Evolutionary conservation across 2,888 invertebrate genomes (phyloP).

Genomic region (Carcina quercana): DNA sequence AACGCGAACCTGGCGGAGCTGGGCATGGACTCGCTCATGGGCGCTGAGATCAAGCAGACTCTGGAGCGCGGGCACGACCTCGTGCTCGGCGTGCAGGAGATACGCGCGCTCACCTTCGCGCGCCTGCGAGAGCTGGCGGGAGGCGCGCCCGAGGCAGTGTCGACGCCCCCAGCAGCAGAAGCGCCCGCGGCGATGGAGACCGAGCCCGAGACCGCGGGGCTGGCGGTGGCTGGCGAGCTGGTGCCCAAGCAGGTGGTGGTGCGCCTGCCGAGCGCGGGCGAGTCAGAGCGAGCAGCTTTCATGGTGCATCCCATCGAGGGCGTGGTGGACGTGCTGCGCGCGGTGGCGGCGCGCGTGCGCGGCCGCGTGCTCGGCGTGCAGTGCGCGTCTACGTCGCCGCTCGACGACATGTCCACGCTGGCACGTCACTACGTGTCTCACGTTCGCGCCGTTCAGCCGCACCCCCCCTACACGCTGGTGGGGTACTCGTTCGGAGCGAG

Average conservation of each 20-base stretch:
- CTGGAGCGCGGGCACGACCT: conserved; percentile 94
- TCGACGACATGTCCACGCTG: conserved; percentile 80
- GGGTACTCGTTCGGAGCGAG: conserved; percentile 98
- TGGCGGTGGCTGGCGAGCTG: conserved; percentile 71
- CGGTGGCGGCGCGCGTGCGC: conserved; percentile 81
- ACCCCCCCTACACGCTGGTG: conserved; percentile 90
- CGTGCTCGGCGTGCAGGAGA: conserved; percentile 92
- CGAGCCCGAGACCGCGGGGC: conserved; percentile 15
- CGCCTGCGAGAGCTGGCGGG: conserved; percentile 77
- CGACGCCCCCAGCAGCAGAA: conserved; percentile 12
- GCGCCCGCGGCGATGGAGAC: conserved; percentile 13
- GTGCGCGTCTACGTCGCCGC: conserved; percentile 85
- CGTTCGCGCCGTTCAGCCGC: conserved; percentile 83
- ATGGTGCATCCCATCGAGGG: conserved; percentile 94
- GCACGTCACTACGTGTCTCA: conserved; percentile 83
- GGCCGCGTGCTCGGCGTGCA: conserved; percentile 92
- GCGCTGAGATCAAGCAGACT: conserved; percentile 98
- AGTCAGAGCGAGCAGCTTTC: conserved; percentile 71
- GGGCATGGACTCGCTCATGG: conserved; percentile 99
- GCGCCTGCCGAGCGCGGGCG: conserved; percentile 75
- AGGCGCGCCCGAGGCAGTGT: conserved; percentile 24
- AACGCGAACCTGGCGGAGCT: conserved; percentile 91
- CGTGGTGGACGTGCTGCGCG: conserved; percentile 80
- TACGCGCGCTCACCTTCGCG: conserved; percentile 87
- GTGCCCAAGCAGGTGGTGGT: conserved; percentile 85